Evolutionary conservation across 2,797 vertebrate species (phyloP).

Genomic region (Galagoides demidoff): DNA sequence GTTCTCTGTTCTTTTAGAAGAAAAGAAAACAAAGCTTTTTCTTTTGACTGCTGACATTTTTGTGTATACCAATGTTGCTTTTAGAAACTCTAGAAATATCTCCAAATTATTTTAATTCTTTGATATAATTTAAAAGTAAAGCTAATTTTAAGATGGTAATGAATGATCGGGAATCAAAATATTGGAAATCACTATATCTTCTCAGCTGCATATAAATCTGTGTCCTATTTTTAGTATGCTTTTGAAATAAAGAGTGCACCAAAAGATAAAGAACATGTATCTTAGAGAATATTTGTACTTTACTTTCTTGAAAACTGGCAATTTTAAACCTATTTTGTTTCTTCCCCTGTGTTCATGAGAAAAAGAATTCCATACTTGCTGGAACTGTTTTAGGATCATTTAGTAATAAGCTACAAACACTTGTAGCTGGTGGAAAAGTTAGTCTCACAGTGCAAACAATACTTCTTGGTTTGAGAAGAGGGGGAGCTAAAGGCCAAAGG

Average conservation of each 20-base stretch:
- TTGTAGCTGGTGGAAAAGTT: slow-evolving; percentile 65
- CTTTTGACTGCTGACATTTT: neutral
- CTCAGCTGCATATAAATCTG: neutral
- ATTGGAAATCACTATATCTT: neutral
- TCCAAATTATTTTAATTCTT: neutral
- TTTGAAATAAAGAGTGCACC: neutral
- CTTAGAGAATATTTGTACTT: neutral
- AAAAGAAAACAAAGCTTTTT: neutral
- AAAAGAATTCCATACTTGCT: neutral
- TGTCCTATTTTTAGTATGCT: neutral
- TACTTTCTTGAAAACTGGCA: neutral
- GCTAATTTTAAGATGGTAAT: neutral
- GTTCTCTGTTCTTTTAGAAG: neutral
- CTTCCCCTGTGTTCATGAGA: neutral
- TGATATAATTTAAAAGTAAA: slow-evolving; percentile 41
- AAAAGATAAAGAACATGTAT: neutral
- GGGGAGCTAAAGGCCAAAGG: slow-evolving; percentile 82
- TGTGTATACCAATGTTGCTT: neutral
- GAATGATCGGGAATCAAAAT: neutral
- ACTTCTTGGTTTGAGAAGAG: slow-evolving; percentile 81
- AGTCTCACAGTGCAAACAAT: slow-evolving; percentile 77
- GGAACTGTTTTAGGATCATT: slow-evolving; percentile 59
- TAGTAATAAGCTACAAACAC: slow-evolving; percentile 56
- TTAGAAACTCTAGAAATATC: neutral
- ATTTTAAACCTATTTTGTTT: neutral